These are phyloP conservation scores for Agrotis exclamationis DNA, from an alignment of 2,888 invertebrate species.

Conservation along the genomic window DNA sequence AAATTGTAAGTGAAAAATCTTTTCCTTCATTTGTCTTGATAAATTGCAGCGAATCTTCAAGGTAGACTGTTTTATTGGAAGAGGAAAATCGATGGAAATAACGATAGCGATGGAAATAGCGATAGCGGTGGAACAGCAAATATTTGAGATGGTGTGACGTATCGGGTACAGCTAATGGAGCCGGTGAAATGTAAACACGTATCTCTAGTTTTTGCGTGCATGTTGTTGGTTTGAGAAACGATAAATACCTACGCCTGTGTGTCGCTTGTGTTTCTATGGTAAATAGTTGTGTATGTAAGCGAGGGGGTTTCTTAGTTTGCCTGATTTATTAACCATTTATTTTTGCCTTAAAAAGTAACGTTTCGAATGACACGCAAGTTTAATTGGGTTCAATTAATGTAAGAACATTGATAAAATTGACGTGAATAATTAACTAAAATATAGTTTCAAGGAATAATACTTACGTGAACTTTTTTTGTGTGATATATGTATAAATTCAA, in stretches of 20 bases:
- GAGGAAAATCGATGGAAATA: conserved; percentile 29
- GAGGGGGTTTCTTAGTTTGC: neutral
- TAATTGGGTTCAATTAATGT: too few species aligned
- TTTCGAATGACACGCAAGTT: too few species aligned
- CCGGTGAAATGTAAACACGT: conserved; percentile 24
- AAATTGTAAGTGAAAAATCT: conserved; percentile 62
- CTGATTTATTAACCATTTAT: neutral
- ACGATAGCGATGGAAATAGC: conserved; percentile 31
- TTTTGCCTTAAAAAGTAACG: neutral
- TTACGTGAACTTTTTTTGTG: too few species aligned
- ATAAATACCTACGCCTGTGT: conserved; percentile 4
- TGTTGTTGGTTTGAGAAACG: conserved; percentile 17
- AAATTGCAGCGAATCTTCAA: conserved; percentile 68
- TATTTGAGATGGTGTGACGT: conserved; percentile 47
- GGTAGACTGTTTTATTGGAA: conserved; percentile 30
- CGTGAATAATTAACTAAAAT: neutral
- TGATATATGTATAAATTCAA: too few species aligned
- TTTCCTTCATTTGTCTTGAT: conserved; percentile 70
- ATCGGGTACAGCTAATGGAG: conserved; percentile 38
- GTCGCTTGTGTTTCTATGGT: neutral
- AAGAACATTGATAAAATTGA: neutral
- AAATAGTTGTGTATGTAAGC: conserved; percentile 1
- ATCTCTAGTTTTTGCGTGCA: conserved; percentile 33
- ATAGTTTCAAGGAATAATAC: too few species aligned
- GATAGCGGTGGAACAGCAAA: conserved; percentile 37